These are phyloP conservation scores for Microctonus aethiopoides DNA, from an alignment of 2,888 invertebrate species.

Conservation along the genomic window DNA sequence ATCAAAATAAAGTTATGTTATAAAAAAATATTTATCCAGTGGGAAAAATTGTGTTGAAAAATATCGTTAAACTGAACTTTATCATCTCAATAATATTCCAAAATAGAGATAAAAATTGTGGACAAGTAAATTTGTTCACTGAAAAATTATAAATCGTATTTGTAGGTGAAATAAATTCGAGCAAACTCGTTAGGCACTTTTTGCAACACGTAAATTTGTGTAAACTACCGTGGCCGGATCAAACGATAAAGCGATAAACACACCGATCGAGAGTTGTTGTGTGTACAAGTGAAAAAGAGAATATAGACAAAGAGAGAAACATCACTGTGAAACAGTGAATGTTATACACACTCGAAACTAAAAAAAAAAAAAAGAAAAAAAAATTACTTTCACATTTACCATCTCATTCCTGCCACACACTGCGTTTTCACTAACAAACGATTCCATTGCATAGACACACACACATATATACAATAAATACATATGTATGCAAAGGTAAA, in stretches of 20 bases:
- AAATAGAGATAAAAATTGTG: not conserved
- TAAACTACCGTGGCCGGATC: conserved; percentile 20
- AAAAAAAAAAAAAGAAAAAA: conserved; percentile 8
- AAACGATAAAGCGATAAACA: conserved; percentile 5
- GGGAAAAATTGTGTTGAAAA: too few species aligned
- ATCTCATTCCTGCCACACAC: conserved; percentile 8
- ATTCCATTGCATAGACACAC: not conserved
- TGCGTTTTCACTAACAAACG: conserved; percentile 6
- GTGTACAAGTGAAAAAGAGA: conserved; percentile 5
- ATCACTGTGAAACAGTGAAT: conserved; percentile 21
- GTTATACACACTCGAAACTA: too few species aligned
- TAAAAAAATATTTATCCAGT: too few species aligned
- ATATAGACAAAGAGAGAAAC: not conserved
- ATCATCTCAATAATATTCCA: too few species aligned
- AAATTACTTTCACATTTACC: conserved; percentile 8
- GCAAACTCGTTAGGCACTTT: conserved; percentile 43
- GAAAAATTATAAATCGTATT: conserved; percentile 25
- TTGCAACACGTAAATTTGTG: conserved; percentile 36
- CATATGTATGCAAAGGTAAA: not conserved
- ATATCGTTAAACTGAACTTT: too few species aligned
- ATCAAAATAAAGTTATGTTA: too few species aligned
- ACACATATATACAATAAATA: not conserved
- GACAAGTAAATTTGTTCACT: not conserved
- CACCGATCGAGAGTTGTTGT: conserved; percentile 5
- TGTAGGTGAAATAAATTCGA: conserved; percentile 17